Base-by-base conservation (phyloP, 2,113 vertebrate species). In the Prochilodus magdalenae region DNA sequence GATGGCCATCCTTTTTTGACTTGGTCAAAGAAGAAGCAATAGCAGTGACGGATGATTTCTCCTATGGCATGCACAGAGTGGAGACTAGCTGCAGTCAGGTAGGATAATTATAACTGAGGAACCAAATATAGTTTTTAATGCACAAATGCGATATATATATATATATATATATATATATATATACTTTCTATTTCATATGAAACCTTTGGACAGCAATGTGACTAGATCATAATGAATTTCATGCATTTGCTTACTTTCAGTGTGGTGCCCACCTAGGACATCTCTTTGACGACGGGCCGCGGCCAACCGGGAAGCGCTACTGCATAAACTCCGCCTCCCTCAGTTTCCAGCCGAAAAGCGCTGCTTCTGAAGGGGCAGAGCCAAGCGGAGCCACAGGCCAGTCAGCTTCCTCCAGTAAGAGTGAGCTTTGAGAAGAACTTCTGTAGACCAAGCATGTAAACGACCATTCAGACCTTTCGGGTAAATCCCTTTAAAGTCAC, bases 221-320 rank as follows among this genome's bases (percentile, higher is more conserved):
- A 33, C 49, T 20, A 53, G 51, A 66, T 5, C 22, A n/a, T 20
- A 70, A 18, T 57, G 29, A 69, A 53, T 18, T 12, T 24, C 69
- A 22, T 1, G 1, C 57, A 27, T 20, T 51, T 30, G 47, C 5
- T 7, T 86, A 1, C 79, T 63, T 96, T 81, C 93, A 99, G 98
- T 99, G 98, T 63, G 98, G 98, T 0, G 95, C 96, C 87, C 97
- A 99, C 87, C 95, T 99, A 57, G 98, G 98, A 75, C 98, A 99
- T 89, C 92, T 99, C 89, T 99, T 99, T 84, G 97, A 99, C 0
- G 97, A 99, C 5, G 98, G 97, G 65, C 98, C 98, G 73, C 94
- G 87, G 82, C 98, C 98, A 59, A 97, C 96, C 3, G 96, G 96
- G 79, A 98, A 98, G 87, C 95, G 98, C 73, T 99, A 97, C 92